phyloP scores from a whole-genome alignment of 2,797 vertebrate genomes.

The Tragopan temminckii region DNA sequence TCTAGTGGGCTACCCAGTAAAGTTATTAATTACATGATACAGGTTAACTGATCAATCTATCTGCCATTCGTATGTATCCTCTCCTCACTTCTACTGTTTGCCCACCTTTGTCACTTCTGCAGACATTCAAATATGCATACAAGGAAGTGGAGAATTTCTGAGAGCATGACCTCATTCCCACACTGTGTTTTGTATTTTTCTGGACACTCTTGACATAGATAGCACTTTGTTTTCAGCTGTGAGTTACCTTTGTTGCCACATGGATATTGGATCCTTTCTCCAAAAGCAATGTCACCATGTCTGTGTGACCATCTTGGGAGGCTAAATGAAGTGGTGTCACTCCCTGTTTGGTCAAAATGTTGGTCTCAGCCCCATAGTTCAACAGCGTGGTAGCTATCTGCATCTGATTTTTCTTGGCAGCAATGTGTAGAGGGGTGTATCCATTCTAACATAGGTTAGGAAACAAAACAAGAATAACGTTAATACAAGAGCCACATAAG shows the following conservation, averaged over 20 bases:
- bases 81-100: not conserved
- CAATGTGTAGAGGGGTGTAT: constrained; percentile 97
- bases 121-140: not conserved
- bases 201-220: not conserved
- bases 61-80: not conserved
- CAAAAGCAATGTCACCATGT: constrained; percentile 92
- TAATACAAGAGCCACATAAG: not conserved
- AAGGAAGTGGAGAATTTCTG: not conserved
- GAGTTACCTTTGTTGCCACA: constrained; percentile 90
- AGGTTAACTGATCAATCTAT: not conserved
- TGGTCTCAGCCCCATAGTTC: constrained; percentile 91
- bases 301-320: constrained; percentile 93
- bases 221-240: rapidly evolving
- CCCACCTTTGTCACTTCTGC: not conserved
- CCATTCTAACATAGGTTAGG: constrained; percentile 87
- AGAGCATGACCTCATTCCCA: not conserved
- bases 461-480: not conserved
- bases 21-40: not conserved
- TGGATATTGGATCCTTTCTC: constrained; percentile 91
- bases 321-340: constrained; percentile 95
- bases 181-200: not conserved
- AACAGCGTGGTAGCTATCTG: constrained; percentile 93
- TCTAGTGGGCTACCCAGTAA: not conserved
- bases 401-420: constrained; percentile 98
- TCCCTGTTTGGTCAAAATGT: constrained; percentile 93